A percentile compares a stretch with the other conserved stretches of the same genome.
Conservation (phyloP, 2,113 vertebrate genomes). For the Lathamus discolor region DNA sequence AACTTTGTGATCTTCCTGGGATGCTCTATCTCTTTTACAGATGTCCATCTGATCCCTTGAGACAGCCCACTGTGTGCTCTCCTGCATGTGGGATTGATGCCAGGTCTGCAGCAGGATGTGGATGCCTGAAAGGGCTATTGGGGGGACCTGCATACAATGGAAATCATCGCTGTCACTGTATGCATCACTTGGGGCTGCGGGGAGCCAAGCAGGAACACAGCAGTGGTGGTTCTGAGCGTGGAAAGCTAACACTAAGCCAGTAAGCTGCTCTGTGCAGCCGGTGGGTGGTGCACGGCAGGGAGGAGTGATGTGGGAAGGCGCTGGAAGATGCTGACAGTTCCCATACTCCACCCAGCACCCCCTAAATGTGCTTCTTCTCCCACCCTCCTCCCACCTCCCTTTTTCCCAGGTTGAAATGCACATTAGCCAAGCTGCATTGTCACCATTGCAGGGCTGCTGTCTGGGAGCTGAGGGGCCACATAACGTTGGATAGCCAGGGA, state of each 20-base stretch:
- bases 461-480: rapidly evolving
- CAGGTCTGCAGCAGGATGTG: not conserved
- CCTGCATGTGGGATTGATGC: not conserved
- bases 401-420: not conserved
- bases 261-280: not conserved
- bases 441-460: rapidly evolving
- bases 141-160: not conserved
- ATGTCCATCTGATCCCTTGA: not conserved
- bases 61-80: not conserved
- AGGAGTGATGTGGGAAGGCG: not conserved
- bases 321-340: not conserved
- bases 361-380: not conserved
- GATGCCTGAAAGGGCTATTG: not conserved
- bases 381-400: not conserved
- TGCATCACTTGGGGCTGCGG: rapidly evolving
- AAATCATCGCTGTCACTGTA: rapidly evolving
- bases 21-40: not conserved
- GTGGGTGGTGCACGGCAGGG: conserved; percentile 1
- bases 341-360: not conserved
- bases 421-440: rapidly evolving
- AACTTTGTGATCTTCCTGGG: not conserved
- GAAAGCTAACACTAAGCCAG: not conserved
- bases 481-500: not conserved
- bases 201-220: rapidly evolving
- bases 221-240: not conserved